Evolutionary conservation across 2,797 vertebrate species (phyloP).

Genomic region (Pteronotus mesoamericanus): DNA sequence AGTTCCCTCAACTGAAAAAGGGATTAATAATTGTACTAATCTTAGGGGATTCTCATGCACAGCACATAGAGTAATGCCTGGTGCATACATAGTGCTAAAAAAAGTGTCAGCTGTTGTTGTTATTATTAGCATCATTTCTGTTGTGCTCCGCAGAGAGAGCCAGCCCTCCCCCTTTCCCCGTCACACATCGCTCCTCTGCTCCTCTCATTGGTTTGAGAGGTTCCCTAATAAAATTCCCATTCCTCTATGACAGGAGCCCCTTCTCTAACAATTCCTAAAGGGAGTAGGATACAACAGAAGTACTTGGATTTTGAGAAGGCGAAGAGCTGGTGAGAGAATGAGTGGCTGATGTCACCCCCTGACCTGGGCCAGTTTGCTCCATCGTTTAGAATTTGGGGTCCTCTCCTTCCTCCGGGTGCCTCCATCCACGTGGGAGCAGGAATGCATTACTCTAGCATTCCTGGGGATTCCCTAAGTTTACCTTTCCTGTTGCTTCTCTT

Average conservation of each 20-base stretch:
- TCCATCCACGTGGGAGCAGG: neutral
- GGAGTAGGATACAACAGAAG: neutral
- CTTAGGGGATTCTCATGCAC: neutral
- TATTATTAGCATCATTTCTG: accelerated
- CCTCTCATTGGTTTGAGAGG: neutral
- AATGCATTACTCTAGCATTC: neutral
- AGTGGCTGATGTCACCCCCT: no score
- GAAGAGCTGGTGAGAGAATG: neutral
- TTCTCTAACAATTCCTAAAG: neutral
- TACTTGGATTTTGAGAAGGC: neutral
- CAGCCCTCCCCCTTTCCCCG: neutral
- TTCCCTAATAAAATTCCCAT: neutral
- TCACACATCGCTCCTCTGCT: neutral
- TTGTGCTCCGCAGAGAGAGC: neutral
- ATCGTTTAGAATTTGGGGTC: neutral
- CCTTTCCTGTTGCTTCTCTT: neutral
- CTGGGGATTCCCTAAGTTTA: neutral
- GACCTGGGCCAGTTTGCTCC: neutral
- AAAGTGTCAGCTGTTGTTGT: neutral
- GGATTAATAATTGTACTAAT: neutral
- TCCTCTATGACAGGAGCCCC: neutral
- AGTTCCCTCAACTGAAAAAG: neutral
- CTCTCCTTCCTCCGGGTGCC: neutral
- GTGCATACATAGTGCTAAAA: neutral
- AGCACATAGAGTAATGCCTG: neutral